These are phyloP conservation scores for Brotula barbata DNA, from an alignment of 2,797 vertebrate species.

Conservation along the genomic window DNA sequence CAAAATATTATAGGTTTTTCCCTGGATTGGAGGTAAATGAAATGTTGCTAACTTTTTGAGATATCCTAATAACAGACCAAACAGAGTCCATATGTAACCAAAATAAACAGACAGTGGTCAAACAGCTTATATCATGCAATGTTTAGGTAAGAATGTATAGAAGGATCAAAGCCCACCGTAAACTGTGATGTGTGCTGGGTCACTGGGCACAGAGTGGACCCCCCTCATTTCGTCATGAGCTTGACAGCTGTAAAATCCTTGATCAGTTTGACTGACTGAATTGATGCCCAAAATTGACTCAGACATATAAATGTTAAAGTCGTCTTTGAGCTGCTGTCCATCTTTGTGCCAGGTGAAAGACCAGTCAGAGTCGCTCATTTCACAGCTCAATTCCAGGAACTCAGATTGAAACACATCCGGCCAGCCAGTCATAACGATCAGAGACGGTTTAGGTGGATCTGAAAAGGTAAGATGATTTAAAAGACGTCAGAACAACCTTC, in stretches of 20 bases:
- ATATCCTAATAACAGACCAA: not conserved
- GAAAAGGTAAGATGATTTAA: no score
- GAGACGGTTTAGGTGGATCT: conserved; percentile 51
- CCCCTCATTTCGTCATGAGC: not conserved
- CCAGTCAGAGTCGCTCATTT: conserved; percentile 25
- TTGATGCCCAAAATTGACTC: conserved; percentile 28
- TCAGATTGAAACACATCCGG: conserved; percentile 59
- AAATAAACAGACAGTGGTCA: not conserved
- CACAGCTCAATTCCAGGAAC: conserved; percentile 45
- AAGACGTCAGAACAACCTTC: not conserved
- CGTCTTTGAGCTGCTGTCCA: accelerated
- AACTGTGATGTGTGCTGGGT: not conserved
- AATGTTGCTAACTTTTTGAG: no score
- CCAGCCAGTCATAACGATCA: conserved; percentile 36
- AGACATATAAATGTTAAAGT: accelerated
- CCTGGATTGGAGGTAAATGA: no score
- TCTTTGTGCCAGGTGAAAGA: conserved; percentile 47
- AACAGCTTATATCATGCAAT: no score
- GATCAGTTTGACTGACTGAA: accelerated
- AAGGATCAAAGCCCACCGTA: conserved; percentile 45
- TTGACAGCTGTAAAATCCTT: conserved; percentile 51
- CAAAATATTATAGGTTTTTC: no score
- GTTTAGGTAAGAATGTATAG: not conserved
- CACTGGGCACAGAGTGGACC: conserved; percentile 42
- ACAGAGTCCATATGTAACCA: not conserved